Conservation (phyloP, 2,888 invertebrate species). For the Pollenia labialis region DNA sequence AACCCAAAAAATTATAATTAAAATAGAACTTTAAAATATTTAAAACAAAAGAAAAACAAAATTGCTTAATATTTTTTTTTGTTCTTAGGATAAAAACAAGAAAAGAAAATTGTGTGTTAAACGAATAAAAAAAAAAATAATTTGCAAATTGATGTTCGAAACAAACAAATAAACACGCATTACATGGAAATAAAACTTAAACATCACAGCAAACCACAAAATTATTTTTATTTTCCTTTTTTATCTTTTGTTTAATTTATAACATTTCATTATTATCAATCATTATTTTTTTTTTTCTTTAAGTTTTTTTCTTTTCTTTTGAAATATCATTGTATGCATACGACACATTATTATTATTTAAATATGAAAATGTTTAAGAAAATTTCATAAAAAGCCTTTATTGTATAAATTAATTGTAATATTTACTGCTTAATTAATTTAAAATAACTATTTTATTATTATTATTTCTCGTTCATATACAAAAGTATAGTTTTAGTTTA, state of each 20-base stretch:
- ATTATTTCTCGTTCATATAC: slow-evolving; percentile 54
- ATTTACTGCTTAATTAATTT: slow-evolving; percentile 63
- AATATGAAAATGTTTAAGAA: slow-evolving; percentile 52
- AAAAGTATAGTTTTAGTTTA: slow-evolving; percentile 68
- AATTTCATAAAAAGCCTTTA: slow-evolving; percentile 67
- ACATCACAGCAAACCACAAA: slow-evolving; percentile 43
- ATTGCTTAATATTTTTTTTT: slow-evolving; percentile 51
- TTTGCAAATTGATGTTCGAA: slow-evolving; percentile 45
- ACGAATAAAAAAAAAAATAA: slow-evolving; percentile 28
- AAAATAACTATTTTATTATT: slow-evolving; percentile 47
- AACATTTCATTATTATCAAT: slow-evolving; percentile 38
- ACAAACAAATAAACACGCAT: slow-evolving; percentile 38
- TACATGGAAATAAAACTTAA: slow-evolving; percentile 8
- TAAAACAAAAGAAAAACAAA: slow-evolving; percentile 1
- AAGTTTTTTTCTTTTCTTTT: slow-evolving; percentile 14
- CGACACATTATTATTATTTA: slow-evolving; percentile 55
- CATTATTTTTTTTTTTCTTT: slow-evolving; percentile 44
- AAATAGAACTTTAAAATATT: slow-evolving; percentile 51
- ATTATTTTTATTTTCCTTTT: background rate
- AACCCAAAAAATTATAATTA: slow-evolving; percentile 22
- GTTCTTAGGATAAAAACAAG: slow-evolving; percentile 36
- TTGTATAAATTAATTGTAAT: slow-evolving; percentile 74
- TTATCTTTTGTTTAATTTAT: slow-evolving; percentile 26
- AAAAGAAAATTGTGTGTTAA: slow-evolving; percentile 39
- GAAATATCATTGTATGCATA: slow-evolving; percentile 31